Evolutionary conservation across 2,113 vertebrate genomes (phyloP), one percentile per base, ranked within the genome.

Genomic region (Tichodroma muraria): DNA sequence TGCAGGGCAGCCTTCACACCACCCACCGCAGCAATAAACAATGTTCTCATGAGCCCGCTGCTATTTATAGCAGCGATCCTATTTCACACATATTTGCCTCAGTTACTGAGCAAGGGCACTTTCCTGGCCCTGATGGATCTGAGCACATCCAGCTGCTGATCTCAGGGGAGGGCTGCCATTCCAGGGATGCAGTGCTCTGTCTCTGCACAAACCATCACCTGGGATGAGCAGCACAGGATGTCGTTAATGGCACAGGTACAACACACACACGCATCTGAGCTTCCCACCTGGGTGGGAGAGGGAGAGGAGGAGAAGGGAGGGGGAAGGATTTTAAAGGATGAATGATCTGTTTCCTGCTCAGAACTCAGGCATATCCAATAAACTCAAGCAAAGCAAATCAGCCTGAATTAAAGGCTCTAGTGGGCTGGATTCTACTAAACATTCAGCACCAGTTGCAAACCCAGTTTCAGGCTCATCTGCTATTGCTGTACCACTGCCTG

Each of bases 31-130:
- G 76, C 27, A 57, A 88, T 84, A 94, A 95, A 94, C 93, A 89
- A 61, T 49, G 70, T 96, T 94, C 95, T 95, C 94, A 94, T 78
- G 84, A 94, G 93, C 91, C 87, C 3, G 6, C 47, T 63, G 70
- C 96, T 97, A 96, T 96, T 96, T 96, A 96, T 96, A 93, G 91
- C 82, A 89, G 93, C 75, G 66, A 92, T 94, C 93, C 94, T 80
- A 57, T 94, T 95, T 94, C 96, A 96, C 95, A 95, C 94, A 69
- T 71, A 87, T 95, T 93, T 95, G 95, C 95, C 93, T 96, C 88
- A 17, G 82, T 95, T 95, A 88, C 90, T 20, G 88, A 90, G 83
- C 89, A 91, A 95, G 87, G 90, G 89, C 91, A 91, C 85, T 92
- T 90, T 91, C 77, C 60, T 27, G 60, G 80, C 89, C 90, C 89